Evolutionary conservation across 2,888 invertebrate genomes (phyloP), one percentile per base, ranked within the genome.

Genomic region (Drosophila picticornis): DNA sequence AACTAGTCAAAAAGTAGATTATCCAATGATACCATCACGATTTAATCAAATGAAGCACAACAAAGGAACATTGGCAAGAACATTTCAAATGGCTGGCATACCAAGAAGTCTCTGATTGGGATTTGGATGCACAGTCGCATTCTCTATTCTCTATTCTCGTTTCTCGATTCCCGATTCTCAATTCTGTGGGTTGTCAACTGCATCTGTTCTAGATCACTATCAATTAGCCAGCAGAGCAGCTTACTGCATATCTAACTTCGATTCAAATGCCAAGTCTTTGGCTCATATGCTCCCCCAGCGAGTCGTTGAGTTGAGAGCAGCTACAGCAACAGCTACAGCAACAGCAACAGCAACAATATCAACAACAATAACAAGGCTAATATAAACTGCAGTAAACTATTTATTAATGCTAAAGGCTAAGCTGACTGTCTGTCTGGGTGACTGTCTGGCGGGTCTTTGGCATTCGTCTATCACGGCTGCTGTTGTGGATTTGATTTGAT

Each of bases 391-490:
- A 64, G 80, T 77, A 82, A 89, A 75, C 90, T 80, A 90, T 86
- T 86, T 84, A 88, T 84, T 89, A 89, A 89, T 84, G 89, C 81
- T 80, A 80, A 79, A 79, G 64, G 77, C 81, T 77, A 66, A 50
- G 22, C 57, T 57, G 46, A 1, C 55, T 22, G 11, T 22, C 40
- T 40, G n/a, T 4, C 22, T 43, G 46, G 9, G 25, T 19, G 34
- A 0, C 61, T 74, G 65, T 38, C 62, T 75, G 76, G 72, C 76
- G 78, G 67, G 77, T 69, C 81, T 78, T 68, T 75, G 75, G 81
- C 81, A 68, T 81, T 79, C 71, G 79, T 81, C 90, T 84, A 80
- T 89, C 82, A 80, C 67, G 69, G 72, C 68, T 70, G 70, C 68
- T 72, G 75, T 62, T 68, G 56, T 40, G 22, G 25, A 46, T 64